A percentile compares a stretch with the other conserved stretches of the same genome.
Evolutionary conservation across 2,113 vertebrate genomes (phyloP).

Genomic region (Hydropotes inermis): DNA sequence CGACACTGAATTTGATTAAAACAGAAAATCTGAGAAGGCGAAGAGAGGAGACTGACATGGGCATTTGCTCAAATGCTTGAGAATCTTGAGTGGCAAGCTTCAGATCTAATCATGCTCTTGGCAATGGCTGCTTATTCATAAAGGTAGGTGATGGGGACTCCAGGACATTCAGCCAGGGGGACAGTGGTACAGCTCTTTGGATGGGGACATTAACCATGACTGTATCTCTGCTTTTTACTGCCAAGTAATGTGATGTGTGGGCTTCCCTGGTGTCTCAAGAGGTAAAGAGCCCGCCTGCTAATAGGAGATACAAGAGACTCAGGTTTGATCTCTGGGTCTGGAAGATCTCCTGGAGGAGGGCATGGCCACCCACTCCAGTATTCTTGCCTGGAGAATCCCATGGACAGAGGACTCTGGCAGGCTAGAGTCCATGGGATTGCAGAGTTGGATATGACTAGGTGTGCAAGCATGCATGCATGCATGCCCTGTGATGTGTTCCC

Average conservation of each 20-base stretch:
- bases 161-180: neutral
- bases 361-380: neutral
- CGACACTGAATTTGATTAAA: neutral
- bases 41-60: neutral
- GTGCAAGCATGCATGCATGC: neutral
- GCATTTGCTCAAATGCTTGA: neutral
- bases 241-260: no score
- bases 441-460: neutral
- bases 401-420: neutral
- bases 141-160: no score
- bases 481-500: rapidly evolving
- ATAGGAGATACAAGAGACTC: neutral
- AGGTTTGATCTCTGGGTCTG: neutral
- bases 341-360: neutral
- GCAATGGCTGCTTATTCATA: neutral
- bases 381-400: neutral
- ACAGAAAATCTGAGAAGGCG: neutral
- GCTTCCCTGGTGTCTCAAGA: neutral
- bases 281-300: neutral
- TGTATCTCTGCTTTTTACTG: neutral
- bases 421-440: rapidly evolving
- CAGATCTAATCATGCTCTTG: neutral
- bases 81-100: neutral
- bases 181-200: neutral
- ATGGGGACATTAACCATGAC: neutral